These are phyloP conservation scores for Aphidoletes aphidimyza DNA, from an alignment of 2,888 invertebrate species.

Conservation along the genomic window DNA sequence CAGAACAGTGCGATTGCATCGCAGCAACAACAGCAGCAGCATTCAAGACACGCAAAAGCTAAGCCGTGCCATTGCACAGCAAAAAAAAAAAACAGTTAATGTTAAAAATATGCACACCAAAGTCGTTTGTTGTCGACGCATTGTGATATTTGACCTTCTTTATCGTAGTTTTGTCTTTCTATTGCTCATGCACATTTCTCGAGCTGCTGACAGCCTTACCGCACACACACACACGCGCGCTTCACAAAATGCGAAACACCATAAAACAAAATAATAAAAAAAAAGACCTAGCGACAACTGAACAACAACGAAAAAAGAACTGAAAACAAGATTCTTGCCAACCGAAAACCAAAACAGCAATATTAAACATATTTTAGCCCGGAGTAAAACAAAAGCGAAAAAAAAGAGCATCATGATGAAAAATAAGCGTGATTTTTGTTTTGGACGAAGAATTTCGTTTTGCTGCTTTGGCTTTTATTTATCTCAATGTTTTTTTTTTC, in stretches of 20 bases:
- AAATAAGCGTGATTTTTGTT: slow-evolving; percentile 42
- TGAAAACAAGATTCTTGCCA: background rate
- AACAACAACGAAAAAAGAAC: background rate
- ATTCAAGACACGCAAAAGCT: background rate
- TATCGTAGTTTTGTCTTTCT: slow-evolving; percentile 33
- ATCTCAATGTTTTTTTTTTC: background rate
- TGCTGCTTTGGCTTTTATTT: background rate
- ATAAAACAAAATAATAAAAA: background rate
- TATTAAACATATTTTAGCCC: slow-evolving; percentile 36
- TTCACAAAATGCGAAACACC: background rate
- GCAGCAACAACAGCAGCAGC: background rate
- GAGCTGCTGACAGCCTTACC: slow-evolving; percentile 30
- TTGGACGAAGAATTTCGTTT: slow-evolving; percentile 38
- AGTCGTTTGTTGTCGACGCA: slow-evolving; percentile 46
- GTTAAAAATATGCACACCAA: slow-evolving; percentile 40
- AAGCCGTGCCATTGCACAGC: background rate
- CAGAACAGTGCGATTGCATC: background rate
- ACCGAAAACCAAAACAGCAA: no score
- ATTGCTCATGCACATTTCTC: slow-evolving; percentile 21
- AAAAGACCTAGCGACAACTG: no score
- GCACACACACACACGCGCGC: background rate
- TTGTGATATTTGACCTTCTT: slow-evolving; percentile 51
- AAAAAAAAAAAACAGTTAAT: background rate
- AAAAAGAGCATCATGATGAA: slow-evolving; percentile 20
- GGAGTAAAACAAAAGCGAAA: slow-evolving; percentile 11